Conservation (phyloP, 2,888 invertebrate genomes). For the Lomographa bimaculata region DNA sequence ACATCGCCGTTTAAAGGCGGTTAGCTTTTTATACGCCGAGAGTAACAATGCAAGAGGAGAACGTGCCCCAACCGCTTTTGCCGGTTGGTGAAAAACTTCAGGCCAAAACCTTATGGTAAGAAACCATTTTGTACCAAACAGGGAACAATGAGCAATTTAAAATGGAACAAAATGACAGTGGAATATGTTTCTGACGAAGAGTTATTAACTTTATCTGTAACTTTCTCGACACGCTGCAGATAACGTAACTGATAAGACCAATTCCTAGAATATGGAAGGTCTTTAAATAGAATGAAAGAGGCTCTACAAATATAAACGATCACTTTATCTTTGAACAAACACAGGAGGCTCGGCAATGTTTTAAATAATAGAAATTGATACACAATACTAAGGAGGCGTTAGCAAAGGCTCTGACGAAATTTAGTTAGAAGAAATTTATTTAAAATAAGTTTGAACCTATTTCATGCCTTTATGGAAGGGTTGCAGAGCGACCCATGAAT, state of each 20-base stretch:
- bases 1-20: slow-evolving; percentile 36
- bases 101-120: slow-evolving; percentile 34
- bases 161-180: slow-evolving; percentile 16
- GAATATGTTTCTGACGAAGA: slow-evolving; percentile 22
- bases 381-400: too few relatives aligned
- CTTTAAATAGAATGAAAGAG: slow-evolving; percentile 49
- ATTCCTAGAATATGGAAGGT: slow-evolving; percentile 52
- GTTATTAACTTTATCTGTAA: slow-evolving; percentile 26
- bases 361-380: too few relatives aligned
- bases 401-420: too few relatives aligned
- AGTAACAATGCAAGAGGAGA: slow-evolving; percentile 69
- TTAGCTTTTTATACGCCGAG: slow-evolving; percentile 52
- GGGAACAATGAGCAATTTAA: slow-evolving; percentile 33
- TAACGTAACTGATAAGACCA: slow-evolving; percentile 58
- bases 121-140: slow-evolving; percentile 36
- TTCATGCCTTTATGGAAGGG: slow-evolving; percentile 20
- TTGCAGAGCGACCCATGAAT: slow-evolving; percentile 19
- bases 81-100: slow-evolving; percentile 64
- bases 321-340: slow-evolving; percentile 20
- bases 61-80: slow-evolving; percentile 79
- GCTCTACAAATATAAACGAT: slow-evolving; percentile 34
- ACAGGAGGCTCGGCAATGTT: too few relatives aligned
- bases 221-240: slow-evolving; percentile 42
- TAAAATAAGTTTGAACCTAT: slow-evolving; percentile 9
- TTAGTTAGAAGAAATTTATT: not conserved